Conservation (phyloP, 2,113 vertebrate genomes). For the Centropus unirufus region DNA sequence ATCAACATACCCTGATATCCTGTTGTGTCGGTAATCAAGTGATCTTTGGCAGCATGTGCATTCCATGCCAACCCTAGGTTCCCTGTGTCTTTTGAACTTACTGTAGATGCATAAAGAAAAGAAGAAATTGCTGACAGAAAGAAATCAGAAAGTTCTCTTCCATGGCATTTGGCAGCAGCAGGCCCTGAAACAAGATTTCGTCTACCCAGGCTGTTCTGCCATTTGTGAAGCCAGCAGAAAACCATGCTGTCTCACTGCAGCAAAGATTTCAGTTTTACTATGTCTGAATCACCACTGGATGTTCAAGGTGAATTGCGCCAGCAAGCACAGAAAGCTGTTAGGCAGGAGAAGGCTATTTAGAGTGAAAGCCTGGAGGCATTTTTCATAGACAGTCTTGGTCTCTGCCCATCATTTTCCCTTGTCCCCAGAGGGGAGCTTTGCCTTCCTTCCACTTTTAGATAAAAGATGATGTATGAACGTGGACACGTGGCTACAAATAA, state of each 20-base stretch:
- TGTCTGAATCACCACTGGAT: not conserved
- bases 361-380: not conserved
- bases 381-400: not conserved
- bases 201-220: not conserved
- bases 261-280: not conserved
- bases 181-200: not conserved
- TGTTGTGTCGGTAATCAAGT: not conserved
- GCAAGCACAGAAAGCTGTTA: not conserved
- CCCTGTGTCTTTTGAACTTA: not conserved
- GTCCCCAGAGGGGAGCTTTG: not conserved
- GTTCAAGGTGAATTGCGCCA: not conserved
- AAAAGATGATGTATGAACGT: not conserved
- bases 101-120: not conserved
- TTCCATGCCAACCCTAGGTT: not conserved
- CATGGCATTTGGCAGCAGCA: not conserved
- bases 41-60: not conserved
- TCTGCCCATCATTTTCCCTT: not conserved
- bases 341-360: not conserved
- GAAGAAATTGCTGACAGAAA: not conserved
- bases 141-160: not conserved
- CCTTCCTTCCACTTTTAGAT: not conserved
- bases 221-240: not conserved
- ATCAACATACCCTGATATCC: not conserved
- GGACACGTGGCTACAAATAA: not conserved
- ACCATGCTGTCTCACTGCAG: not conserved